A percentile compares a stretch with the other conserved stretches of the same genome.
These are phyloP conservation scores for Glossosoma conforme DNA, from an alignment of 1,140 invertebrate genomes.

Conservation along the genomic window DNA sequence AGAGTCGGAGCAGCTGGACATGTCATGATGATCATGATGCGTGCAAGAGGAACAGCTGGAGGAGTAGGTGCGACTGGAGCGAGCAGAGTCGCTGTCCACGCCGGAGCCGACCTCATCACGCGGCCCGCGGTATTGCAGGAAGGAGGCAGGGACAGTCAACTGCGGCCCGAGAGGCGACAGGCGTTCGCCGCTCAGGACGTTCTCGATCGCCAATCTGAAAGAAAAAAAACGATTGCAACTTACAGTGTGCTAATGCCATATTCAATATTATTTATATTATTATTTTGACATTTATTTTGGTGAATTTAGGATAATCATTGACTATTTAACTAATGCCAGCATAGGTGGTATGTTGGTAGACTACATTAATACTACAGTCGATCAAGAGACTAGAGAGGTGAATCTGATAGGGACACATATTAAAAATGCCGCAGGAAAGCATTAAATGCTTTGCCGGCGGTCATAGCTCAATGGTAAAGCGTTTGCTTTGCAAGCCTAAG, in stretches of 20 bases:
- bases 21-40: constrained; percentile 37
- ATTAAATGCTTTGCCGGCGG: too few species aligned
- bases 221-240: too few species aligned
- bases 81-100: constrained; percentile 42
- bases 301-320: neutral
- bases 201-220: constrained; percentile 8
- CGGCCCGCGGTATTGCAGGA: constrained; percentile 46
- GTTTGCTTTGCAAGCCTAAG: too few species aligned
- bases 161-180: constrained; percentile 31
- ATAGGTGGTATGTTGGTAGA: too few species aligned
- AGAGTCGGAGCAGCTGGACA: constrained; percentile 34
- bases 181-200: constrained; percentile 19
- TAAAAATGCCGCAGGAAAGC: too few species aligned
- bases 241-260: neutral
- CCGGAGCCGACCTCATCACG: constrained; percentile 45
- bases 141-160: constrained; percentile 41
- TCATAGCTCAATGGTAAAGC: too few species aligned
- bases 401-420: too few species aligned
- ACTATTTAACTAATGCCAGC: too few species aligned
- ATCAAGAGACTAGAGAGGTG: too few species aligned
- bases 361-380: too few species aligned
- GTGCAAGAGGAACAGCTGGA: constrained; percentile 47
- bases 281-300: too few species aligned
- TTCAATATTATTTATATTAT: neutral
- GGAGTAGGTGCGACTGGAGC: constrained; percentile 42